Conservation (phyloP, 1,140 invertebrate genomes). For the Drosophila novamexicana region DNA sequence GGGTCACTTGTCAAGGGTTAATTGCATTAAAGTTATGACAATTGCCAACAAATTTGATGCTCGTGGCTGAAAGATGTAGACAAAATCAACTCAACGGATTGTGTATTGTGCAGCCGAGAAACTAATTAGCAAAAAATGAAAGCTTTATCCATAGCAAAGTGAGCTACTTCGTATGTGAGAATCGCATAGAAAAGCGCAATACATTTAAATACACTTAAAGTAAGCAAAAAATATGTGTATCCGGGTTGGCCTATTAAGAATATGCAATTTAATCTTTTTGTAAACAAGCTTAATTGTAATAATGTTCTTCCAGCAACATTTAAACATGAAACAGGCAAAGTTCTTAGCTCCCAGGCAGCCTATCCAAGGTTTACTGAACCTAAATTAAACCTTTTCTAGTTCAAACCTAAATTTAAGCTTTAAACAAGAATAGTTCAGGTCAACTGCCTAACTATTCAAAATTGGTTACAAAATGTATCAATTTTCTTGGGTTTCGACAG, state of each 20-base stretch:
- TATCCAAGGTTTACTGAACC: too few species aligned
- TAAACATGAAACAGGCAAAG: too few species aligned
- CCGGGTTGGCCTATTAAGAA: too few species aligned
- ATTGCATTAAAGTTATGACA: conserved; percentile 82
- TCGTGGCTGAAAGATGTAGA: conserved; percentile 38
- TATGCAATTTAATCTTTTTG: too few species aligned
- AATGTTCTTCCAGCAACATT: too few species aligned
- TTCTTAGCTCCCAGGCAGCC: too few species aligned
- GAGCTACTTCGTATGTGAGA: not conserved
- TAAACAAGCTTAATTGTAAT: too few species aligned
- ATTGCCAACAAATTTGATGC: conserved; percentile 74
- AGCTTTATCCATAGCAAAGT: conserved; percentile 4
- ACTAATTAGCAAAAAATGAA: conserved; percentile 64
- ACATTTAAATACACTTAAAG: too few species aligned
- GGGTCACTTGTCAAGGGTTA: conserved; percentile 68
- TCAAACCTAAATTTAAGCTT: too few species aligned
- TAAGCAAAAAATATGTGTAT: not conserved
- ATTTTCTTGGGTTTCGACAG: not conserved
- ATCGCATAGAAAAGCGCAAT: not conserved
- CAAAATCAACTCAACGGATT: conserved; percentile 58
- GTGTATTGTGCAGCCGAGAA: conserved; percentile 37
- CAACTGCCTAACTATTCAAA: not conserved
- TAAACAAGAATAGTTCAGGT: too few species aligned
- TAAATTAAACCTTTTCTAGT: too few species aligned
- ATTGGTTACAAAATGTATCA: not conserved